phyloP scores from a whole-genome alignment of 1,140 invertebrate species.

The Leptopilina boulardi region DNA sequence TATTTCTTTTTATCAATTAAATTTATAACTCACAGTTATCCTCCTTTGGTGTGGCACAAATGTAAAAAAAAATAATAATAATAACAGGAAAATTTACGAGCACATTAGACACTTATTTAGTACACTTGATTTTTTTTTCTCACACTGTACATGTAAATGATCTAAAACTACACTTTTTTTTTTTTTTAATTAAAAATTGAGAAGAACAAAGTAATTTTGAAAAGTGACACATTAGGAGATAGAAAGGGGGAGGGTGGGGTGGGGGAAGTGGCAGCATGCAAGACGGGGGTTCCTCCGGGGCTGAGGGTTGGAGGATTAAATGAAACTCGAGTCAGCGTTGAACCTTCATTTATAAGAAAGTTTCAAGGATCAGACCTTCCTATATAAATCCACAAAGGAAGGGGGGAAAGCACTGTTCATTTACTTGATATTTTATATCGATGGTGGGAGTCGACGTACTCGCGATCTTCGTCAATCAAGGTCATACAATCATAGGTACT shows the following conservation, averaged over 20 bases:
- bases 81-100: not conserved
- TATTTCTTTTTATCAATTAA: too few relatives aligned
- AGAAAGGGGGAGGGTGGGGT: too few relatives aligned
- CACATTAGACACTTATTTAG: slow-evolving; percentile 11
- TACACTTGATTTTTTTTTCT: slow-evolving; percentile 3
- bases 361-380: slow-evolving; percentile 70
- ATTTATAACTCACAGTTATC: not conserved
- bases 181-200: not conserved
- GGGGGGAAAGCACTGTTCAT: slow-evolving; percentile 50
- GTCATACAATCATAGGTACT: not conserved
- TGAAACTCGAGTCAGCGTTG: slow-evolving; percentile 57
- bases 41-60: not conserved
- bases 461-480: slow-evolving; percentile 65
- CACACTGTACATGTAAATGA: slow-evolving; percentile 4
- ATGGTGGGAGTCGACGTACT: slow-evolving; percentile 53
- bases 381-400: slow-evolving; percentile 52
- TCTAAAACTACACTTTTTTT: not conserved
- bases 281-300: slow-evolving; percentile 42
- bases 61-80: not conserved
- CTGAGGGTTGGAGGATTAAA: slow-evolving; percentile 65
- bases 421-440: not conserved
- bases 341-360: slow-evolving; percentile 74
- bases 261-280: slow-evolving; percentile 30
- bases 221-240: slow-evolving; percentile 32
- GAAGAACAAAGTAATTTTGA: not conserved